These are phyloP conservation scores for Crotalus helleri DNA, from an alignment of 2,113 vertebrate genomes.

Conservation along the genomic window DNA sequence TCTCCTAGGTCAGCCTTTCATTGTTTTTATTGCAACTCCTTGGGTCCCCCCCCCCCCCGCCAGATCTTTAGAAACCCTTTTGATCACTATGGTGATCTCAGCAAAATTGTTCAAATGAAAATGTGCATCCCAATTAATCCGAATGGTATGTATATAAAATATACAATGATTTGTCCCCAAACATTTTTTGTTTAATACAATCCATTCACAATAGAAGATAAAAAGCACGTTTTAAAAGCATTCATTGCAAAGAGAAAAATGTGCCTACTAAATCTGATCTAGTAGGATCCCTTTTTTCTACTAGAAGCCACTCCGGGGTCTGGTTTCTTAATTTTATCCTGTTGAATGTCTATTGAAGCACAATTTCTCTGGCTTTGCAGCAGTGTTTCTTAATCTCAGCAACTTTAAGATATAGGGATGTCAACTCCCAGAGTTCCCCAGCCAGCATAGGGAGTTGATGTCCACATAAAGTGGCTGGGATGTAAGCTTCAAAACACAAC, in stretches of 20 bases:
- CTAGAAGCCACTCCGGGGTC: too few species aligned
- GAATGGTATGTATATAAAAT: background rate
- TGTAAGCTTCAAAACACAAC: background rate
- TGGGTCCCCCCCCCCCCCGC: background rate
- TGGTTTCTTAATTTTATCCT: background rate
- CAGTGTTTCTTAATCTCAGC: background rate
- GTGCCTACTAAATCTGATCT: background rate
- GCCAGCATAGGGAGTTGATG: background rate
- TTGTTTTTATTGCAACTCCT: background rate
- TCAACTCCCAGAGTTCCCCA: background rate
- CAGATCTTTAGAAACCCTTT: background rate
- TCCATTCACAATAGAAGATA: background rate
- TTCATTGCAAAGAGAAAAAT: background rate
- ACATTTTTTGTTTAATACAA: background rate
- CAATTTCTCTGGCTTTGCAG: background rate
- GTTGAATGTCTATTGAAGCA: background rate
- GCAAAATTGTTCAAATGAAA: background rate
- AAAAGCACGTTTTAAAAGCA: background rate
- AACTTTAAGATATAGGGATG: background rate
- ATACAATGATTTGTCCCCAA: background rate
- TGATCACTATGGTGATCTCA: background rate
- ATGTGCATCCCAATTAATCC: fast-evolving
- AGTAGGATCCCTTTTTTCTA: background rate
- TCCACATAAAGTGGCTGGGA: background rate
- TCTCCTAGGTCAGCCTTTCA: slow-evolving; percentile 5